Conservation (phyloP, 2,113 vertebrate species). For the Clarias batrachus region DNA sequence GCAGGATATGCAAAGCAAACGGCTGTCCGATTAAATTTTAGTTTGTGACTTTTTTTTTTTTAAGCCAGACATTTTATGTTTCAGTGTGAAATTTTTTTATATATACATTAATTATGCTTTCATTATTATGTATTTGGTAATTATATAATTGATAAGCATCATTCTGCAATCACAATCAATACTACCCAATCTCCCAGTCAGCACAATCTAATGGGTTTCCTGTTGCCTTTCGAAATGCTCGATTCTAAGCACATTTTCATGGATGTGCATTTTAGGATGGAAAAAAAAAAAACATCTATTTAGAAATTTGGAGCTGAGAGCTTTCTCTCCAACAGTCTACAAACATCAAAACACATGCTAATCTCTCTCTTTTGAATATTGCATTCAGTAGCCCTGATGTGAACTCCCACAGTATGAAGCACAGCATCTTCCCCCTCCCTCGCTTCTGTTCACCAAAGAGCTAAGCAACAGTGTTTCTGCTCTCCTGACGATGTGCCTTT, state of each 20-base stretch:
- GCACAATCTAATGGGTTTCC: slow-evolving; percentile 73
- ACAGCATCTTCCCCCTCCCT: not conserved
- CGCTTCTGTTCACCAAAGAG: slow-evolving; percentile 24
- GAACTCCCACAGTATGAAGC: slow-evolving; percentile 59
- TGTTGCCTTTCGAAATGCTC: slow-evolving; percentile 63
- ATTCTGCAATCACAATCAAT: slow-evolving; percentile 70
- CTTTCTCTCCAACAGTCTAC: slow-evolving; percentile 60
- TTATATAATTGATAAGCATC: slow-evolving; percentile 64
- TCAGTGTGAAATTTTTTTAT: not conserved
- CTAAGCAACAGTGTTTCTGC: slow-evolving; percentile 36
- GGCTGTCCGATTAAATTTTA: too few species aligned
- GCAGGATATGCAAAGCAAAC: too few species aligned
- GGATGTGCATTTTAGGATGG: slow-evolving; percentile 54
- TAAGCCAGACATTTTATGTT: not conserved
- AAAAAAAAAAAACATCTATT: slow-evolving; percentile 56
- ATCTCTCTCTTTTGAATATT: slow-evolving; percentile 66
- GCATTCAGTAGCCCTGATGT: slow-evolving; percentile 66
- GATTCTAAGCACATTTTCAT: slow-evolving; percentile 60
- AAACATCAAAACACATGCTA: slow-evolving; percentile 68
- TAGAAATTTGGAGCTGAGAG: slow-evolving; percentile 51
- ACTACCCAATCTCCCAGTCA: slow-evolving; percentile 73
- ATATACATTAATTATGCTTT: not conserved
- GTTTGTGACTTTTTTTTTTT: too few species aligned
- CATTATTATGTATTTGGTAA: slow-evolving; percentile 65
- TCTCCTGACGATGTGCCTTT: slow-evolving; percentile 27